phyloP scores from a whole-genome alignment of 2,888 invertebrate species.

The Molanna angustata region DNA sequence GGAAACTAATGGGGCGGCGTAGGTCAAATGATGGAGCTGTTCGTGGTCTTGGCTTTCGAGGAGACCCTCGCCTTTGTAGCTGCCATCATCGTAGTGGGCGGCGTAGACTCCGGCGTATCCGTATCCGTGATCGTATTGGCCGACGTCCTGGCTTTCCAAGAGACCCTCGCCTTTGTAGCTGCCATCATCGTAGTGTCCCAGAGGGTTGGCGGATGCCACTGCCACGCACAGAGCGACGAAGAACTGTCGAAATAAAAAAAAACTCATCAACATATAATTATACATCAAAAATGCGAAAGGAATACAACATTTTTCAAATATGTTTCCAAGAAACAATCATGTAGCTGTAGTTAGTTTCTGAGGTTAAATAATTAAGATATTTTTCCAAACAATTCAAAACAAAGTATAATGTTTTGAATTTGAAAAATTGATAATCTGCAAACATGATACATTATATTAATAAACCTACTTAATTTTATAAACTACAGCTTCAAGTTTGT shows the following conservation, averaged over 20 bases:
- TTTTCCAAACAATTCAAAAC: no score
- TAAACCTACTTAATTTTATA: no score
- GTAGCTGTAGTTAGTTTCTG: no score
- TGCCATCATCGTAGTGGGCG: constrained; percentile 10
- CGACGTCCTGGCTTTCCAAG: constrained; percentile 9
- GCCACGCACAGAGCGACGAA: constrained; percentile 17
- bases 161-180: constrained; percentile 15
- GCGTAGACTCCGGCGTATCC: not conserved
- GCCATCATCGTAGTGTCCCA: not conserved
- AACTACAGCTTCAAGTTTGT: no score
- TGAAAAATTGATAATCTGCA: no score
- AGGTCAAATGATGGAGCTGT: constrained; percentile 47
- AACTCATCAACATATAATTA: not conserved
- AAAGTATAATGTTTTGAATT: no score
- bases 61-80: constrained; percentile 20
- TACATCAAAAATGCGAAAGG: no score
- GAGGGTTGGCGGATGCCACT: constrained; percentile 9
- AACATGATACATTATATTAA: no score
- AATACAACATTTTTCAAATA: no score
- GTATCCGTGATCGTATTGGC: constrained; percentile 6
- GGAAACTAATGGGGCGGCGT: not conserved
- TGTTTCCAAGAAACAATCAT: no score
- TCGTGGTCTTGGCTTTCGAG: constrained; percentile 14
- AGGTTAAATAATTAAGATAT: no score
- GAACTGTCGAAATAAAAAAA: constrained; percentile 5